Evolutionary conservation across 2,888 invertebrate species (phyloP), one percentile per base, ranked within the genome.

Genomic region (Euphydryas editha): DNA sequence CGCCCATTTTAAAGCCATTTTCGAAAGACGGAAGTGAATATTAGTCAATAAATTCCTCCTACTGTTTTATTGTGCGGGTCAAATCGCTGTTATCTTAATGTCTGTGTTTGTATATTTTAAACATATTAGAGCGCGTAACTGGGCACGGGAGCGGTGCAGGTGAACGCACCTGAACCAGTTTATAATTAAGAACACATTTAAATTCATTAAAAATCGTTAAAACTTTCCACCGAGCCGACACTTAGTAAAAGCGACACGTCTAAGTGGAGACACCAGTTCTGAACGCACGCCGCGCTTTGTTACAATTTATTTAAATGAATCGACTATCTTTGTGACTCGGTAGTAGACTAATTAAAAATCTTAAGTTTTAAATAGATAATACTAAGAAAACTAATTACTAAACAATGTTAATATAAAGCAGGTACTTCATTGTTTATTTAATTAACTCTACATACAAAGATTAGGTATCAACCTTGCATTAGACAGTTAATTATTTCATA

Each of bases 161-260:
- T 87, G 86, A 84, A 86, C 79, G 87, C 81, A 85, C 84, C 79
- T 86, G 84, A 85, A 89, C 90, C 90, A 85, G 90, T 90, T 87
- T 78, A 84, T 88, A 90, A 90, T 91, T 90, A 89, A 90, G 88
- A 87, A 84, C 86, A 81, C 84, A 87, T 90, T 90, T 86, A 89
- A 90, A 90, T 90, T 90, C 87, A 90, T 90, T 90, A 87, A 88
- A 89, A 86, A 85, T 83, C 83, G 81, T 86, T 85, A 85, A 85
- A 87, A 87, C 85, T 87, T 87, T 89, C 85, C 79, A 85, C 65
- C 55, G 67, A 62, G 69, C 61, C 63, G 70, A 65, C 68, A 68
- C 70, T 68, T 65, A 62, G 68, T 68, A 68, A 65, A 51, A 55
- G 75, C 76, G 83, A 82, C 81, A 86, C 72, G 70, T 68, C 61